Evolutionary conservation across 2,113 vertebrate genomes (phyloP).

Genomic region (Cercopithecus mona): DNA sequence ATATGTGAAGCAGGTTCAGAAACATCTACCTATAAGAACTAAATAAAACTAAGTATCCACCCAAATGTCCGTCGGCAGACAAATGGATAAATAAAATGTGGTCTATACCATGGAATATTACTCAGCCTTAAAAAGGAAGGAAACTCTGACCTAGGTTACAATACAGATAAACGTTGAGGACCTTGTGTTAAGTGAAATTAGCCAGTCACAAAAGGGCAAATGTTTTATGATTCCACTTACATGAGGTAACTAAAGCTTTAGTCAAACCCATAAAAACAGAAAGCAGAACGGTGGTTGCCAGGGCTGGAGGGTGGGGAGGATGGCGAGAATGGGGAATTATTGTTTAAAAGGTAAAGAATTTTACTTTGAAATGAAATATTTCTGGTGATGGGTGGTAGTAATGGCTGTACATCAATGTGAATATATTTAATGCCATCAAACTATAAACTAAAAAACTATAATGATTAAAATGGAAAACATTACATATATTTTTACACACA

Average conservation of each 20-base stretch:
- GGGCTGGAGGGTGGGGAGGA: accelerated
- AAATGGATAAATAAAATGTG: not conserved
- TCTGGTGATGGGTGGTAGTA: not conserved
- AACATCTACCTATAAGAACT: not conserved
- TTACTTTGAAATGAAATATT: not conserved
- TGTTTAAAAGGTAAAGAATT: not conserved
- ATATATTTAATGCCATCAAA: not conserved
- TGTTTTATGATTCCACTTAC: accelerated
- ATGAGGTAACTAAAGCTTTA: not conserved
- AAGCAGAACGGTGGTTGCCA: not conserved
- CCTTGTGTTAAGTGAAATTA: not conserved
- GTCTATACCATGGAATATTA: not conserved
- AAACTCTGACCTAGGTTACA: not conserved
- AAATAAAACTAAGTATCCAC: not conserved
- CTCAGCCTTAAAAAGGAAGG: not conserved
- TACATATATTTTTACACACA: not conserved
- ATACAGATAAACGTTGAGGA: not conserved
- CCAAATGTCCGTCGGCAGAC: not conserved
- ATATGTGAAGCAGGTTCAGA: not conserved
- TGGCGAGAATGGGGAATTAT: not conserved
- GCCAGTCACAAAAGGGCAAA: not conserved
- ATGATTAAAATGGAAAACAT: not conserved
- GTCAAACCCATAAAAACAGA: not conserved
- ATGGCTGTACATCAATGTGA: not conserved
- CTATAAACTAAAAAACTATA: not conserved